Evolutionary conservation across 2,888 invertebrate genomes (phyloP), one percentile per base, ranked within the genome.

Genomic region (Isotomurus palustris): DNA sequence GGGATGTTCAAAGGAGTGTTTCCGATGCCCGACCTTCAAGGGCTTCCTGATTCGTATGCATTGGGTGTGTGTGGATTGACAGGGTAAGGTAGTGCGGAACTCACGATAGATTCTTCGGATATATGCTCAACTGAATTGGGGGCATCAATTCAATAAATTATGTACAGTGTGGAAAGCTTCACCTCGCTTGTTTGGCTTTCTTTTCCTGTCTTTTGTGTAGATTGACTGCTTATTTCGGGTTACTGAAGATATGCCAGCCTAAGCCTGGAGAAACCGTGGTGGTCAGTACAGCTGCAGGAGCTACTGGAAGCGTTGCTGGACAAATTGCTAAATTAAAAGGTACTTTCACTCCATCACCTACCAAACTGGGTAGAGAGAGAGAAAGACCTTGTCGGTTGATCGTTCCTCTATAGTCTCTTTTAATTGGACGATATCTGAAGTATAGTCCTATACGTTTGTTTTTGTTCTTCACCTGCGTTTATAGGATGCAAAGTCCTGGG

Each of bases 251-350:
- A 60, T 87, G 86, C 62, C 73, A 82, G 60, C 86, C 87, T 2
- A 84, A 86, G 75, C 69, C 79, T 6, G 87, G 85, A 12, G 87
- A 88, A 74, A 84, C 84, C 0, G 80, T 89, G n/a, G 83, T 85
- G 1, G 81, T 89, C 2, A 84, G 82, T 28, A 84, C 84, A 12
- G 88, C 88, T 14, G 88, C 85, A 24, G 88, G 88, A 21, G 70
- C 68, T 21, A 60, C 60, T 2, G 65, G 65, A 12, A 58, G 58
- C 17, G 29, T 65, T 22, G 65, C 49, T 3, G 88, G 88, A 2
- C 88, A 88, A 78, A 84, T 89, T 63, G 88, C 83, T 1, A 88
- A 88, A 77, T 80, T 84, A 48, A 79, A 84, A 74, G 85, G 82
- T 78, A 40, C 40, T 3, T 28, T n/a, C 28, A 32, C 32, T 10